Conservation (phyloP, 2,113 vertebrate species). For the Siniperca knerii region DNA sequence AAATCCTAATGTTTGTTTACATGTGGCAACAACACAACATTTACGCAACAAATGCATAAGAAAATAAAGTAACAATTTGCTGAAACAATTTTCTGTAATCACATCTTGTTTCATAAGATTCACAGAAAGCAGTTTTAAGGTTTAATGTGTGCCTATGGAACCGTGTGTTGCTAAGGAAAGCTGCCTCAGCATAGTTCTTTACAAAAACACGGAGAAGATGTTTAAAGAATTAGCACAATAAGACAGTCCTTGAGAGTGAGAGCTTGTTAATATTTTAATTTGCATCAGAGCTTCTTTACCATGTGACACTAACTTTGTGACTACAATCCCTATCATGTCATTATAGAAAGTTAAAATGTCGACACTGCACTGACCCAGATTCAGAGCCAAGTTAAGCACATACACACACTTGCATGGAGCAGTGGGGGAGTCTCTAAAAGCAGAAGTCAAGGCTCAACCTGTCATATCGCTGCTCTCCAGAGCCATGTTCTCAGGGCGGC, state of each 20-base stretch:
- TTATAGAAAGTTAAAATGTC: slow-evolving; percentile 67
- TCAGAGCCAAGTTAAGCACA: slow-evolving; percentile 61
- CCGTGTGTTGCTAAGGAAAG: neutral
- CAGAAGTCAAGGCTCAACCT: slow-evolving; percentile 67
- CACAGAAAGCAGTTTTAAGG: neutral
- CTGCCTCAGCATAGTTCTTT: neutral
- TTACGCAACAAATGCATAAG: neutral
- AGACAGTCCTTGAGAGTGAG: neutral
- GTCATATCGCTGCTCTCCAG: slow-evolving; percentile 69
- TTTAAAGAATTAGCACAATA: neutral
- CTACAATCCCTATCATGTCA: slow-evolving; percentile 64
- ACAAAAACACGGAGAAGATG: neutral
- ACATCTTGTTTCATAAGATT: neutral
- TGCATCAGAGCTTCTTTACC: slow-evolving; percentile 27
- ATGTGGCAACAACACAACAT: slow-evolving; percentile 1
- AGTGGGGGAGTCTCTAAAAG: slow-evolving; percentile 58
- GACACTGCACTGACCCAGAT: slow-evolving; percentile 73
- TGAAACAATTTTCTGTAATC: neutral
- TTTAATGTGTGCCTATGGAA: neutral
- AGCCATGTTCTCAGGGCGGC: slow-evolving; percentile 38
- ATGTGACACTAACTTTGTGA: slow-evolving; percentile 45
- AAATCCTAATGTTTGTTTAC: slow-evolving; percentile 19
- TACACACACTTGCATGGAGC: slow-evolving; percentile 30
- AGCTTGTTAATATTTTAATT: neutral
- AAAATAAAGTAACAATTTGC: neutral